Conservation (phyloP, 2,113 vertebrate species). For the Parus major region DNA sequence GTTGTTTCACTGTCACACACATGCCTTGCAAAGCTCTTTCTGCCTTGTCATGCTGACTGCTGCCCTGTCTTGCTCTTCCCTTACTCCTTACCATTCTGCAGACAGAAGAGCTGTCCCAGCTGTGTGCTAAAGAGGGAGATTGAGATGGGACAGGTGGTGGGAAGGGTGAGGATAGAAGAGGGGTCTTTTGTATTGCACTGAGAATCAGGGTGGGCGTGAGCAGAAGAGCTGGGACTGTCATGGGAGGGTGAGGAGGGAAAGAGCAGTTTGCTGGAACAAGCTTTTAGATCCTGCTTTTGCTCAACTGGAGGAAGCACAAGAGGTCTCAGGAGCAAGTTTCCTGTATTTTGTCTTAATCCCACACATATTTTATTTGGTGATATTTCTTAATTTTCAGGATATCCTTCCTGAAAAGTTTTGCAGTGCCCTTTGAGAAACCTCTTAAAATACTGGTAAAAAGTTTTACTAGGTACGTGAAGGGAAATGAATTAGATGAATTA, state of each 20-base stretch:
- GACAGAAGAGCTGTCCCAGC: not conserved
- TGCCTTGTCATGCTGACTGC: not conserved
- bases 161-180: not conserved
- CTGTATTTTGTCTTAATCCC: not conserved
- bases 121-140: not conserved
- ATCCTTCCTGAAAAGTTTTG: not conserved
- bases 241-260: not conserved
- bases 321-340: not conserved
- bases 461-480: not conserved
- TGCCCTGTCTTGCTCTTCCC: not conserved
- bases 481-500: not conserved
- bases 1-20: not conserved
- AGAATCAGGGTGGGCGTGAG: not conserved
- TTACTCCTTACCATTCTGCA: not conserved
- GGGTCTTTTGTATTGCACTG: not conserved
- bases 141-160: not conserved
- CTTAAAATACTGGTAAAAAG: not conserved
- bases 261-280: not conserved
- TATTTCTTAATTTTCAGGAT: not conserved
- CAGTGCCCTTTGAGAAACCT: not conserved
- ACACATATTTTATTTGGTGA: not conserved
- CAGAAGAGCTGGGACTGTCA: rapidly evolving
- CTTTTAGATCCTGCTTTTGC: not conserved
- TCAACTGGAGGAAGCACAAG: not conserved
- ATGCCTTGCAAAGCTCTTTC: not conserved